phyloP scores from a whole-genome alignment of 2,113 vertebrate species.

The Polypterus bichir region DNA sequence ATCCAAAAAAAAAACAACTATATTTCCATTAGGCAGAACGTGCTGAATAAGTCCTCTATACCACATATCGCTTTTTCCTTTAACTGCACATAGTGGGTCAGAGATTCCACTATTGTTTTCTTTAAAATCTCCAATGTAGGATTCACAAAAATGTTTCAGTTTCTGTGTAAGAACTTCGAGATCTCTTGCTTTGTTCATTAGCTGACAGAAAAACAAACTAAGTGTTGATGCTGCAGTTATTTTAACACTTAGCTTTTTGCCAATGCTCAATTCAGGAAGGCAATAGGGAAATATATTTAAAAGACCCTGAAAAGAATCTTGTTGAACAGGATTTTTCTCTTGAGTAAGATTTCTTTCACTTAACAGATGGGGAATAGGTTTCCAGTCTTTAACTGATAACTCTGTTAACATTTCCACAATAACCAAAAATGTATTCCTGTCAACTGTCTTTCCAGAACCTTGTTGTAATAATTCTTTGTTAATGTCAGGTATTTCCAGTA shows the following conservation, averaged over 20 bases:
- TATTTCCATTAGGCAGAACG: constrained; percentile 48
- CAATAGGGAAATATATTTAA: constrained; percentile 45
- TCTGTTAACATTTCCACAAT: constrained; percentile 61
- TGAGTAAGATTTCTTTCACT: constrained; percentile 31
- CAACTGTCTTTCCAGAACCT: constrained; percentile 59
- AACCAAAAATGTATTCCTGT: constrained; percentile 67
- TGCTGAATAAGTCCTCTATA: constrained; percentile 69
- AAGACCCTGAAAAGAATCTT: constrained; percentile 29
- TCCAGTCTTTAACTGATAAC: constrained; percentile 33
- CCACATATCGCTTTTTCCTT: constrained; percentile 68
- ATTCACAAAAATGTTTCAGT: constrained; percentile 52
- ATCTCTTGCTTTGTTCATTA: constrained; percentile 45
- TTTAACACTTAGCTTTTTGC: constrained; percentile 47
- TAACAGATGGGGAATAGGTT: constrained; percentile 34
- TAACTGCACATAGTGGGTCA: constrained; percentile 69
- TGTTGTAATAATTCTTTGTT: constrained; percentile 52
- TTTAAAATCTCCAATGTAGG: constrained; percentile 20
- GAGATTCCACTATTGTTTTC: constrained; percentile 43
- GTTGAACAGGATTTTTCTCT: constrained; percentile 23
- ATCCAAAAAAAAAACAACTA: constrained; percentile 76
- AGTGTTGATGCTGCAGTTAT: constrained; percentile 60
- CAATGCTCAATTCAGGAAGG: constrained; percentile 44
- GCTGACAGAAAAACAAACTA: constrained; percentile 69
- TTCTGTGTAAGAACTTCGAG: constrained; percentile 50
- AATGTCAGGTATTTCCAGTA: constrained; percentile 69